Conservation (phyloP, 2,888 invertebrate species). For the Craniophora ligustri region DNA sequence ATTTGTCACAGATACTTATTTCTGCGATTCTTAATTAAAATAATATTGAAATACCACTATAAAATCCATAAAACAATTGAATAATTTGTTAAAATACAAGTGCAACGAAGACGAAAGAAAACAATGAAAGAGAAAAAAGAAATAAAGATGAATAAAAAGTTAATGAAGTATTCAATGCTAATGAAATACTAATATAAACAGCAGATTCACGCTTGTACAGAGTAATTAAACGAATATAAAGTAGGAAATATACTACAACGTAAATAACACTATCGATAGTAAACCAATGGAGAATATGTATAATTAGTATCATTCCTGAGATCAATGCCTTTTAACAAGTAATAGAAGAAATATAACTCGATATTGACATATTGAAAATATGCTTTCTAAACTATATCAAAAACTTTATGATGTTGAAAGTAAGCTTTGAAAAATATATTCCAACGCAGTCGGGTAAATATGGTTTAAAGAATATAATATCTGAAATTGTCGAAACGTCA, state of each 20-base stretch:
- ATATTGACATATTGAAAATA: too few species aligned
- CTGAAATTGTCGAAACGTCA: too few species aligned
- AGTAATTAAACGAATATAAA: constrained; percentile 28
- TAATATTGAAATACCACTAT: too few species aligned
- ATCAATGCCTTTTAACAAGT: constrained; percentile 3
- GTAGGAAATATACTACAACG: constrained; percentile 25
- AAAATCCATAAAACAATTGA: too few species aligned
- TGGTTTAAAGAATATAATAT: too few species aligned
- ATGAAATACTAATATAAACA: constrained; percentile 34
- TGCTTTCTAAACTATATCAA: too few species aligned
- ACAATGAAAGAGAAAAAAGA: constrained; percentile 5
- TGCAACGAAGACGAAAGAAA: constrained; percentile 10
- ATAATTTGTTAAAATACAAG: not conserved
- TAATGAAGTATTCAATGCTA: constrained; percentile 48
- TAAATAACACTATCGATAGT: constrained; percentile 8
- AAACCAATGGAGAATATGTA: constrained; percentile 16
- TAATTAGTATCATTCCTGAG: not conserved
- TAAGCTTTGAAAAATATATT: too few species aligned
- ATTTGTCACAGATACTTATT: too few species aligned
- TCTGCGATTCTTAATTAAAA: too few species aligned
- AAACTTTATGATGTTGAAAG: too few species aligned
- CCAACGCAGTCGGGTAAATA: too few species aligned
- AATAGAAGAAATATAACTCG: not conserved
- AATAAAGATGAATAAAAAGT: constrained; percentile 9
- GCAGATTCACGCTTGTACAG: constrained; percentile 31